phyloP scores from a whole-genome alignment of 2,888 invertebrate genomes.

The Phrixothrix hirtus region DNA sequence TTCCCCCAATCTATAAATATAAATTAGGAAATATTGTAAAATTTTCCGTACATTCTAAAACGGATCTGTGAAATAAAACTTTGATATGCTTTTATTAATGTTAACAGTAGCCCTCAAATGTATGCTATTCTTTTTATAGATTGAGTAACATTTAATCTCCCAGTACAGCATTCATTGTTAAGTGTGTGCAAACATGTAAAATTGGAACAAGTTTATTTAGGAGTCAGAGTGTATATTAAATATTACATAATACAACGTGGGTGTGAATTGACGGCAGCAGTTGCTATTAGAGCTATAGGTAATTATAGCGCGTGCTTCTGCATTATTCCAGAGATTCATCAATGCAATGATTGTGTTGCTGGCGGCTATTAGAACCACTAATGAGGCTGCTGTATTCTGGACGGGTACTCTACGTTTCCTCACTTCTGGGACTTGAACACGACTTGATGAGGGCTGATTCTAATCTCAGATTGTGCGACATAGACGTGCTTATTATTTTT shows the following conservation, averaged over 20 bases:
- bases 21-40: no score
- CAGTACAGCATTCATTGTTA: no score
- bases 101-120: no score
- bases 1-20: no score
- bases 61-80: no score
- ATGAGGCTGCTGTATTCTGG: conserved; percentile 46
- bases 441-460: conserved; percentile 27
- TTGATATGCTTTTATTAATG: no score
- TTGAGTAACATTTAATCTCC: no score
- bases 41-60: no score
- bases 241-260: conserved; percentile 3
- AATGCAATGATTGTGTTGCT: conserved; percentile 42
- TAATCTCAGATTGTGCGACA: conserved; percentile 27
- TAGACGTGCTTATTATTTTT: conserved; percentile 24
- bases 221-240: background rate
- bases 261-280: conserved; percentile 10
- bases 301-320: conserved; percentile 44
- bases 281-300: conserved; percentile 34
- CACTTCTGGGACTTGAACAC: conserved; percentile 23
- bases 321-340: conserved; percentile 45
- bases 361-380: conserved; percentile 42
- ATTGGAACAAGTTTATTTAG: background rate
- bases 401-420: conserved; percentile 27
- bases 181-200: no score
- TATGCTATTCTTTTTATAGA: no score